Base-by-base conservation (phyloP, 2,113 vertebrate species). In the Larimichthys polyactis region DNA sequence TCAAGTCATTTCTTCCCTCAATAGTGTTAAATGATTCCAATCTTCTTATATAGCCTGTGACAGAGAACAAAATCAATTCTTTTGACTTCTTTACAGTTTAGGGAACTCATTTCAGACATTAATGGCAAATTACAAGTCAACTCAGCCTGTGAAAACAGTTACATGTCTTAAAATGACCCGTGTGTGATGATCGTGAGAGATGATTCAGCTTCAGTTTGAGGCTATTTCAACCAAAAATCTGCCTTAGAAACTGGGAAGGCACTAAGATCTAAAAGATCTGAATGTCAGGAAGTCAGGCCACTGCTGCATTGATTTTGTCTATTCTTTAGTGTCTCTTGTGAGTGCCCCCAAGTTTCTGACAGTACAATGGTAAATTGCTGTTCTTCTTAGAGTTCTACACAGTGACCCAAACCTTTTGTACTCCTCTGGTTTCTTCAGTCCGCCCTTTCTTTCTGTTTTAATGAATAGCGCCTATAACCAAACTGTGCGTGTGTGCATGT, bases 21-120 rank as follows among this genome's bases (percentile, higher is more conserved):
- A 29, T 4, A 44, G 57, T 20, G 40, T 9, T 48, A 11, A 67
- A 63, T 46, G 11, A 52, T 51, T 63, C 32, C 6, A 10, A 4
- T 63, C 12, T 71, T 71, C 74, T 24, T 65, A 29, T 58, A 66
- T 57, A 67, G 52, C 1, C 14, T 29, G 43, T 51, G 65, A 20
- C 29, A 43, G 22, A n/a, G 16, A 55, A n/a, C 2, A 0, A 44
- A 55, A 29, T 55, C 36, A 66, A 46, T 59, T 51, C n/a, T 32
- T 70, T 29, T 44, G 12, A 63, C 3, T 62, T 60, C 27, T 9
- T 52, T 15, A 7, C 20, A 69, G 16, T 20, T 12, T 59, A 17
- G 12, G 11, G 12, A 49, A 3, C 20, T 9, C 14, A 32, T 71
- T 54, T 64, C 27, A 11, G 11, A 48, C 3, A 10, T 22, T 9